Conservation (phyloP, 2,113 vertebrate genomes). For the Nyctereutes procyonoides region DNA sequence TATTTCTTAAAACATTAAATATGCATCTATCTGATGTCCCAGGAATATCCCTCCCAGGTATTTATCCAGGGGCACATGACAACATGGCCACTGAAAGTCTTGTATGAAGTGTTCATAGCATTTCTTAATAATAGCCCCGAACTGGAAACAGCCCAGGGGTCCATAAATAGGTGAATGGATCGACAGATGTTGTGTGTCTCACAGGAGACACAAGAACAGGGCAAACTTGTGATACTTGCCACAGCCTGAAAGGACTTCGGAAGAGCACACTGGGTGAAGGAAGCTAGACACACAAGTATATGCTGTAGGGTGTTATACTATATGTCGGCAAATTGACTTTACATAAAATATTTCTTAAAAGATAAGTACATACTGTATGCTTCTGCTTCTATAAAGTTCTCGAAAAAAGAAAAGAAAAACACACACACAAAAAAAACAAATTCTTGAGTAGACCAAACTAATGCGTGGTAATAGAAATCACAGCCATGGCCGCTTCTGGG, state of each 20-base stretch:
- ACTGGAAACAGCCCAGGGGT: background rate
- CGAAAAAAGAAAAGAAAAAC: background rate
- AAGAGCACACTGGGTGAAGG: background rate
- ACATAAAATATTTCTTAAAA: too few species aligned
- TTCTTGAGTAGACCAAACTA: background rate
- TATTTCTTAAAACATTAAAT: background rate
- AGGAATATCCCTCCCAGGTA: background rate
- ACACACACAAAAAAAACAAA: background rate
- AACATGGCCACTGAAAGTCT: background rate
- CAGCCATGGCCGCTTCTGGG: background rate
- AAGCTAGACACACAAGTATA: background rate
- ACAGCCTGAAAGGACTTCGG: too few species aligned
- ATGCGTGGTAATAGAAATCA: background rate
- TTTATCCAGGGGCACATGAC: background rate
- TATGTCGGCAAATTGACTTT: too few species aligned
- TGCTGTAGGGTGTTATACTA: background rate
- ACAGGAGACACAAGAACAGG: too few species aligned
- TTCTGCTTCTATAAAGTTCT: background rate
- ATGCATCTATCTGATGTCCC: background rate
- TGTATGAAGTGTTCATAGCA: background rate
- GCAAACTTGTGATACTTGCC: background rate
- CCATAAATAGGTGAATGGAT: background rate
- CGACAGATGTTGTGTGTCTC: background rate
- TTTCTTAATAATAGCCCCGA: background rate
- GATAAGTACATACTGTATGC: accelerated